Percentiles rank a stretch among this genome's conserved stretches.
These are phyloP conservation scores for Caenorhabditis sp. DNA, from an alignment of 2,888 invertebrate species.

Conservation along the genomic window DNA sequence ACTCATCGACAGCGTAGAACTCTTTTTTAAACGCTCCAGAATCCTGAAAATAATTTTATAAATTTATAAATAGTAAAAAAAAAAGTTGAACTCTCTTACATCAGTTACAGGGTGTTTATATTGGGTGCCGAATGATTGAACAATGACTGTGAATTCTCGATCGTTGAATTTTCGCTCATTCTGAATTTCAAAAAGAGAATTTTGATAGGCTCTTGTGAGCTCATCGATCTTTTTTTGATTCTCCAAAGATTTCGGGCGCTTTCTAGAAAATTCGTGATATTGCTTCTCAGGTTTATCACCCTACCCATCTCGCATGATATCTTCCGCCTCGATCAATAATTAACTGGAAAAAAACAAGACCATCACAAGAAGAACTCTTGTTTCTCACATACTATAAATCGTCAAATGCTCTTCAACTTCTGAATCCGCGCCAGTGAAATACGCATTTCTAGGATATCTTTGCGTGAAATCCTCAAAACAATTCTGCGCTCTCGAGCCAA, in stretches of 20 bases:
- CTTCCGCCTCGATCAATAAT: constrained; percentile 39
- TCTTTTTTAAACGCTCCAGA: too few relatives aligned
- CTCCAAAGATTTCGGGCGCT: constrained; percentile 8
- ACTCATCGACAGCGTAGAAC: constrained; percentile 51
- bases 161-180: constrained; percentile 26
- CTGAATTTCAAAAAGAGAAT: constrained; percentile 27
- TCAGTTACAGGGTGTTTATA: constrained; percentile 12
- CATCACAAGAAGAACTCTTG: too few relatives aligned
- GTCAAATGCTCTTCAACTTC: constrained; percentile 32
- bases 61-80: too few relatives aligned
- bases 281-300: too few relatives aligned
- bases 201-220: background rate
- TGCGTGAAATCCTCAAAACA: constrained; percentile 6
- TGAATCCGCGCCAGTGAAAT: constrained; percentile 27
- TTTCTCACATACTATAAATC: constrained; percentile 7
- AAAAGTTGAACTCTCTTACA: too few relatives aligned
- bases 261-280: constrained; percentile 9
- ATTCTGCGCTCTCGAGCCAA: constrained; percentile 25
- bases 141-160: constrained; percentile 31
- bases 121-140: constrained; percentile 25
- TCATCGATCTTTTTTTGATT: constrained; percentile 16
- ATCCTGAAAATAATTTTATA: too few relatives aligned
- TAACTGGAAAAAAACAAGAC: constrained; percentile 74
- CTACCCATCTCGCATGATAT: constrained; percentile 40
- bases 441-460: constrained; percentile 28